Evolutionary conservation across 2,888 invertebrate genomes (phyloP).

Genomic region (Leptinotarsa juncta): DNA sequence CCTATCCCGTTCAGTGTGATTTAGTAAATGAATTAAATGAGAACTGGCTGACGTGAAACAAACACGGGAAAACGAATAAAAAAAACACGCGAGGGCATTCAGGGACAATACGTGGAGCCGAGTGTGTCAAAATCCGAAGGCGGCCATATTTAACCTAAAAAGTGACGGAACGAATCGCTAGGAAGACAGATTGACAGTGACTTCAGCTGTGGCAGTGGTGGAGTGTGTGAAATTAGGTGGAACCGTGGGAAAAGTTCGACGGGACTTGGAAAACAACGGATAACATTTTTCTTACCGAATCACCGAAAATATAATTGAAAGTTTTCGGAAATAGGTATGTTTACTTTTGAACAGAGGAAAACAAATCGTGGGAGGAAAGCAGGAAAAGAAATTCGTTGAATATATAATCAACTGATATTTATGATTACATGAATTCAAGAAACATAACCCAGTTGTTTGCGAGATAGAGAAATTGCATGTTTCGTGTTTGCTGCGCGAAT

Average conservation of each 20-base stretch:
- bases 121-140: background rate
- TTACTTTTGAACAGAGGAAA: background rate
- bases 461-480: background rate
- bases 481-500: background rate
- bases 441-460: conserved; percentile 5
- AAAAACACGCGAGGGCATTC: conserved; percentile 5
- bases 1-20: conserved; percentile 6
- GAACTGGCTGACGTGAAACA: conserved; percentile 1
- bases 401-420: background rate
- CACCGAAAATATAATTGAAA: background rate
- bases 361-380: background rate
- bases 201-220: conserved; percentile 7
- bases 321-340: conserved; percentile 3
- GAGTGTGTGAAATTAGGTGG: conserved; percentile 12
- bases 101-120: background rate
- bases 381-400: conserved; percentile 2
- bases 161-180: background rate
- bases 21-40: conserved; percentile 28
- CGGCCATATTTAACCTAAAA: conserved; percentile 6
- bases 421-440: conserved; percentile 1
- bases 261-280: background rate
- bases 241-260: background rate
- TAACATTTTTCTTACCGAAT: background rate
- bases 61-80: conserved; percentile 2
- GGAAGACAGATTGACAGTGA: background rate